Conservation (phyloP, 2,888 invertebrate genomes). For the Ceraclea dissimilis region DNA sequence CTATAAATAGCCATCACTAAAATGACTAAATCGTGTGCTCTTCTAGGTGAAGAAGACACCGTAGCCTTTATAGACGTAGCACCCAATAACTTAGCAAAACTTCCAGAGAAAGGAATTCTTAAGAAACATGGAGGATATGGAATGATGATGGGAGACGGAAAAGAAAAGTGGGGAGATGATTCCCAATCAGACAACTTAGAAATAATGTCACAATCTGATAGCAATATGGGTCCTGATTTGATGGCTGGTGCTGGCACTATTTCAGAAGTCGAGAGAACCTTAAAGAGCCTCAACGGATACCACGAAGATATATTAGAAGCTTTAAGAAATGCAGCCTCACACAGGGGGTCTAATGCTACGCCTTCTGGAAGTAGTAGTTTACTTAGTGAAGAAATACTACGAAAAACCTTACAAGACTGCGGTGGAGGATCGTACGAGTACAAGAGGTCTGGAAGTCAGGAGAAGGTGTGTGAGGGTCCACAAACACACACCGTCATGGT, state of each 20-base stretch:
- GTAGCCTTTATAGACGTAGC: constrained; percentile 77
- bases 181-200: constrained; percentile 66
- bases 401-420: constrained; percentile 60
- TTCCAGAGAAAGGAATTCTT: constrained; percentile 86
- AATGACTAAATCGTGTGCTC: not conserved
- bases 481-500: constrained; percentile 50
- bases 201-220: constrained; percentile 60
- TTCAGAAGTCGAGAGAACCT: constrained; percentile 75
- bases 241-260: constrained; percentile 52
- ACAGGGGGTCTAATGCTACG: constrained; percentile 53
- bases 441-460: constrained; percentile 62
- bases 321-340: constrained; percentile 73
- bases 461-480: constrained; percentile 66
- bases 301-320: constrained; percentile 89
- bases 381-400: constrained; percentile 59
- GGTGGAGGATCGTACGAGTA: constrained; percentile 51
- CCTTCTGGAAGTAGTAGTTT: constrained; percentile 59
- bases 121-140: constrained; percentile 77
- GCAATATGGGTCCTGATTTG: constrained; percentile 52
- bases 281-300: constrained; percentile 81
- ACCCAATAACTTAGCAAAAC: constrained; percentile 65
- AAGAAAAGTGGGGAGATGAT: constrained; percentile 68
- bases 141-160: constrained; percentile 58
- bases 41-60: constrained; percentile 63
- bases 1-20: not conserved